Evolutionary conservation across 53 echinoderm and acorn worm genomes (phyloP).

Genomic region (Temnopleurus reevesii): DNA sequence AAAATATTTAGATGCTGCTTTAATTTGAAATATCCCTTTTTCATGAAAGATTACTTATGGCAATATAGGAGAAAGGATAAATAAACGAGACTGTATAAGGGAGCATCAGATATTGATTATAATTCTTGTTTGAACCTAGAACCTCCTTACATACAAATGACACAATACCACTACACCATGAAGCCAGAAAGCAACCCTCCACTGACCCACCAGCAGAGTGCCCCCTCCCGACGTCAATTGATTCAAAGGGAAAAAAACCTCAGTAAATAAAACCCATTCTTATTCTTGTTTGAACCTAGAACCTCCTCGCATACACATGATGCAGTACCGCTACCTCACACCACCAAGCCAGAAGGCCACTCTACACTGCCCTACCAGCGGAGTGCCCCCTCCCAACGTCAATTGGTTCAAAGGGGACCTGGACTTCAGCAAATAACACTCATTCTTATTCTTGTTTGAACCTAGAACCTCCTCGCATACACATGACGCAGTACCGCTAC

Average conservation of each 20-base stretch:
- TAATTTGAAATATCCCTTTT: too few species aligned
- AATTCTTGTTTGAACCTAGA: too few species aligned
- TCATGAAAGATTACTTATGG: too few species aligned
- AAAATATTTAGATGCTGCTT: too few species aligned
- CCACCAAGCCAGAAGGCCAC: slow-evolving; percentile 71
- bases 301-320: slow-evolving; percentile 72
- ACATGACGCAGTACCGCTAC: slow-evolving; percentile 56
- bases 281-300: too few species aligned
- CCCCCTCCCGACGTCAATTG: slow-evolving; percentile 87
- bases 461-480: slow-evolving; percentile 78
- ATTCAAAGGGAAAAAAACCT: slow-evolving; percentile 81
- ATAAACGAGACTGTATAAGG: too few species aligned
- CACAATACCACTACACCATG: slow-evolving; percentile 61
- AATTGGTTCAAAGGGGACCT: slow-evolving; percentile 77
- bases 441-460: neutral
- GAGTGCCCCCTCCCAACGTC: slow-evolving; percentile 72
- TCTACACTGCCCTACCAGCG: slow-evolving; percentile 70
- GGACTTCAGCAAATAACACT: slow-evolving; percentile 65
- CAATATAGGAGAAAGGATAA: too few species aligned
- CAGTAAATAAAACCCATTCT: too few species aligned
- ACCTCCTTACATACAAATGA: slow-evolving; percentile 71
- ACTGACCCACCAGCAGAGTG: slow-evolving; percentile 75
- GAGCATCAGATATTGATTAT: too few species aligned
- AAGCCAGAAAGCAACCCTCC: slow-evolving; percentile 69
- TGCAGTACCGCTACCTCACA: slow-evolving; percentile 64